Percentiles rank a stretch among this genome's conserved stretches.
Conservation (phyloP, 2,888 invertebrate species). For the Acrocyrtus sp. region DNA sequence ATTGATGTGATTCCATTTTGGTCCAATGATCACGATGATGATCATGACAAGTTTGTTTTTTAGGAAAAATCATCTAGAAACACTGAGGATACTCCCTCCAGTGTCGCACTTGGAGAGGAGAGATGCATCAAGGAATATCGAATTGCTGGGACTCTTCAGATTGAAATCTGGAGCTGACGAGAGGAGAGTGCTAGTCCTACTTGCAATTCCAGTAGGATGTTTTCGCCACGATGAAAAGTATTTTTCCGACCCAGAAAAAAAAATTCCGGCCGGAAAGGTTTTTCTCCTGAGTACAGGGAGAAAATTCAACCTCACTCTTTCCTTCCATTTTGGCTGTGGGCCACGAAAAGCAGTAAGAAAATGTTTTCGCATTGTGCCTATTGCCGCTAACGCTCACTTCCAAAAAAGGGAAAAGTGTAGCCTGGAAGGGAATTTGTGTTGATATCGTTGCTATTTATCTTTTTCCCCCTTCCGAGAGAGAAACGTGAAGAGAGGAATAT, state of each 20-base stretch:
- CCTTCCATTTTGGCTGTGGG: constrained; percentile 54
- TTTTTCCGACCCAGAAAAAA: constrained; percentile 52
- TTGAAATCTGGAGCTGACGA: constrained; percentile 30
- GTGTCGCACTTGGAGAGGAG: constrained; percentile 30
- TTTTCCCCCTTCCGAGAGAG: constrained; percentile 7
- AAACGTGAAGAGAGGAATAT: too few relatives aligned
- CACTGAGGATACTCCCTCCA: constrained; percentile 39
- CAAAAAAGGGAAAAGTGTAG: neutral
- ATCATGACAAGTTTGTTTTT: too few relatives aligned
- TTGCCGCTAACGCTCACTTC: neutral
- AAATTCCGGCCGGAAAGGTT: constrained; percentile 53
- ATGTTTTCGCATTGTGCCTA: neutral
- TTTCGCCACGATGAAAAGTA: constrained; percentile 50
- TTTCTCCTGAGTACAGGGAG: constrained; percentile 37
- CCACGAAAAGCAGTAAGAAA: constrained; percentile 35
- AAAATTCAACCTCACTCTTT: constrained; percentile 44
- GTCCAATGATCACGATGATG: neutral
- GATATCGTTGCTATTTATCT: constrained; percentile 30
- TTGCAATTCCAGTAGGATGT: constrained; percentile 45
- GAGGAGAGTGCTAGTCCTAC: constrained; percentile 24
- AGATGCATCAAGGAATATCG: constrained; percentile 35
- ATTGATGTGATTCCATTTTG: constrained; percentile 31
- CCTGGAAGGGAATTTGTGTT: constrained; percentile 7
- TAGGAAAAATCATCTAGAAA: constrained; percentile 33
- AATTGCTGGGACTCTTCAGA: constrained; percentile 14